Percentiles rank a stretch among this genome's conserved stretches.
Evolutionary conservation across 2,113 vertebrate genomes (phyloP).

Genomic region (Castor canadensis): DNA sequence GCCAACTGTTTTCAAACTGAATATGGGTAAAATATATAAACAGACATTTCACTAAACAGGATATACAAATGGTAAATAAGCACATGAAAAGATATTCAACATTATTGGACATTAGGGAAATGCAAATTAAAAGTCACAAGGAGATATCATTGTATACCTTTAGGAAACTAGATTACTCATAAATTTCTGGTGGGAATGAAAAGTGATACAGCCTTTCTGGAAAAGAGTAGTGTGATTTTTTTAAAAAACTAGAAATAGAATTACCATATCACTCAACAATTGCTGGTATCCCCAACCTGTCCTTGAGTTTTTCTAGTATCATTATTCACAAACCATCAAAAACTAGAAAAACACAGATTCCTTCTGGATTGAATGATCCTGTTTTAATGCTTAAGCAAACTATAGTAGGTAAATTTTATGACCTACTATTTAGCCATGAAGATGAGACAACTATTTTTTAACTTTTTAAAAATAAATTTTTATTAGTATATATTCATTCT

Average conservation of each 20-base stretch:
- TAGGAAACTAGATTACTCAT: neutral
- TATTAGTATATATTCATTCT: too few relatives aligned
- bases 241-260: neutral
- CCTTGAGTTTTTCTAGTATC: neutral
- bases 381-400: neutral
- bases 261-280: neutral
- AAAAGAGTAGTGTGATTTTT: neutral
- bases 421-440: neutral
- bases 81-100: neutral
- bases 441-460: too few relatives aligned
- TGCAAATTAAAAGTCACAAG: neutral
- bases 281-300: neutral
- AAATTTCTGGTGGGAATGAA: too few relatives aligned
- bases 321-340: neutral
- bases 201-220: too few relatives aligned
- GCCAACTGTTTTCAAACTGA: neutral
- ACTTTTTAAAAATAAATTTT: too few relatives aligned
- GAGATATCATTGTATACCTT: neutral
- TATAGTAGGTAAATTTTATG: accelerated
- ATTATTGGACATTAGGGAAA: neutral
- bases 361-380: neutral
- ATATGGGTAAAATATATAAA: neutral
- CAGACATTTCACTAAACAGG: neutral
- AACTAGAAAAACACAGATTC: neutral
- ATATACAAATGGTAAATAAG: neutral